Conservation (phyloP, 2,113 vertebrate species). For the Pitta sordida region DNA sequence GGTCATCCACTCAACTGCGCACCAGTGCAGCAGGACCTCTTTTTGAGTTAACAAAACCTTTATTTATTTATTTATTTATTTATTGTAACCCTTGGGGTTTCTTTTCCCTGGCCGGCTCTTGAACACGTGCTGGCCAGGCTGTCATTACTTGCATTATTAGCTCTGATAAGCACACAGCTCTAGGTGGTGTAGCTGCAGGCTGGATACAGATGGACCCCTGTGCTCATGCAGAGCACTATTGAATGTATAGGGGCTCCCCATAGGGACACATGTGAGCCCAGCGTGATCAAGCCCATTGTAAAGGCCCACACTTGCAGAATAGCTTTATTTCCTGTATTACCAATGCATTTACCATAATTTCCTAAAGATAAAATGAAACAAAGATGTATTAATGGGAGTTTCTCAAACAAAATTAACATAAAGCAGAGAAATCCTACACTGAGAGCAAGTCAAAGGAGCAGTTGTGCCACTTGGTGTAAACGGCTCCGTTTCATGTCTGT, state of each 20-base stretch:
- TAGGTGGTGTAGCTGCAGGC: constrained; percentile 61
- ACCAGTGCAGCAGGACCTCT: neutral
- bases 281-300: neutral
- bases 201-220: constrained; percentile 48
- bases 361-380: neutral
- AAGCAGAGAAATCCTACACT: neutral
- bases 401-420: neutral
- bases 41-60: constrained; percentile 43
- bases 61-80: neutral
- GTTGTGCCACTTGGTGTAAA: neutral
- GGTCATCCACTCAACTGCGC: neutral
- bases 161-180: constrained; percentile 44
- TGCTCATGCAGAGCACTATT: constrained; percentile 32
- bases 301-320: neutral
- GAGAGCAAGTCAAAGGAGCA: neutral
- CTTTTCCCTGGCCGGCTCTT: neutral
- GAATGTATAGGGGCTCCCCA: constrained; percentile 40
- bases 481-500: neutral
- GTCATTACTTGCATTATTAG: constrained; percentile 46
- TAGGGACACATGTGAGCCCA: constrained; percentile 5
- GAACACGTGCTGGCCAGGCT: constrained; percentile 43
- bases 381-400: neutral
- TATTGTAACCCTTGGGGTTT: constrained; percentile 16
- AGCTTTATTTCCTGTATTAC: neutral
- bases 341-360: neutral